phyloP scores from a whole-genome alignment of 2,797 vertebrate species.

The Arrhamphus sclerolepis region DNA sequence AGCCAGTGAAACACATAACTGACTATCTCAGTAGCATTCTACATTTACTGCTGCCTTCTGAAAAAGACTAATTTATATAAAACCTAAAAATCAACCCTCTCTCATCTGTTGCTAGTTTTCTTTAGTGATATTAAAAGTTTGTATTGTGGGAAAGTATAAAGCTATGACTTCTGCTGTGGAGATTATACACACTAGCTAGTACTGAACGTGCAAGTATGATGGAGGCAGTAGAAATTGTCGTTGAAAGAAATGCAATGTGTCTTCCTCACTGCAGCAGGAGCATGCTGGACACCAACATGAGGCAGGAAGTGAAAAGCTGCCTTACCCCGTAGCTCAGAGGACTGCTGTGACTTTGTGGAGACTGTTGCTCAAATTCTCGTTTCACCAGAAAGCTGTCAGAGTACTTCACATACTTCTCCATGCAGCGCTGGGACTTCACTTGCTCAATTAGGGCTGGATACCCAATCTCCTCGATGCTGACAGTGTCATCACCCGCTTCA shows the following conservation, averaged over 20 bases:
- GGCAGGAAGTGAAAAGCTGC: conserved; percentile 62
- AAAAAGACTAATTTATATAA: neutral
- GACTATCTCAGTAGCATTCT: neutral
- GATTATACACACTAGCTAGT: conserved; percentile 12
- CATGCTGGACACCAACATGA: conserved; percentile 70
- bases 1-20: conserved; percentile 21
- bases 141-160: conserved; percentile 6
- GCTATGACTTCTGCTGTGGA: conserved; percentile 1
- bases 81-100: conserved; percentile 7
- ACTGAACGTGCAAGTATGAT: conserved; percentile 35
- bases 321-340: conserved; percentile 34
- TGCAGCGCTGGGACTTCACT: conserved; percentile 65
- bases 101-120: conserved; percentile 1
- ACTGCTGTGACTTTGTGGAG: conserved; percentile 9
- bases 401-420: conserved; percentile 72
- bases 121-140: neutral
- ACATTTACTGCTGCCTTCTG: no score
- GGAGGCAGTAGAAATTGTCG: conserved; percentile 15
- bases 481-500: conserved; percentile 59
- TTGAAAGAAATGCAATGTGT: neutral
- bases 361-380: conserved; percentile 44
- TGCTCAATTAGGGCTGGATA: conserved; percentile 77
- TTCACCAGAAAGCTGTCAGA: conserved; percentile 58
- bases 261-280: conserved; percentile 72
- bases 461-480: conserved; percentile 77